Evolutionary conservation across 2,113 vertebrate species (phyloP), one percentile per base, ranked within the genome.

Genomic region (Channa argus): DNA sequence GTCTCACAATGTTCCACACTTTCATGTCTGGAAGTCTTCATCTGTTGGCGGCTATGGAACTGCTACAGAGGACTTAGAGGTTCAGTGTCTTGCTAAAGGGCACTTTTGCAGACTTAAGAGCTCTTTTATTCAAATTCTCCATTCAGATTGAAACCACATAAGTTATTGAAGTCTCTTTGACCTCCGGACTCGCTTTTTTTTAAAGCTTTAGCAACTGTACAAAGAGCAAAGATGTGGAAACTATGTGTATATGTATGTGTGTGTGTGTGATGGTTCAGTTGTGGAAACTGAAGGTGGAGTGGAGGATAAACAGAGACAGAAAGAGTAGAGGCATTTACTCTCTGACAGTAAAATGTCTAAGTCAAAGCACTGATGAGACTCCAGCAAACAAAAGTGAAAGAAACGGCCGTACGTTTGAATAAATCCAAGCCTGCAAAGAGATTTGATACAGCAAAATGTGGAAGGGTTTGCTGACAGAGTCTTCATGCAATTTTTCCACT

Each of bases 401-500:
- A 52, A 55, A 73, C 0, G 34, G 37, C 62, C 62, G 34, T 74
- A 24, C 24, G 24, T 24, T 24, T 24, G 24, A 24, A 24, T 24
- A 24, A 24, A 24, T 24, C 24, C 24, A 24, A 24, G 61, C 51
- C 50, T 47, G 37, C 59, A 72, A 63, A 81, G 78, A 64, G 71
- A 43, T 77, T 33, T 2, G 70, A 80, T 62, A 84, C 44, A 67
- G 60, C 53, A 47, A 87, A 71, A 75, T n/a, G 55, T 82, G 62
- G 46, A 49, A 53, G 66, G 62, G 71, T 58, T 49, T 75, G 56
- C 70, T 88, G 77, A 72, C 53, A 46, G 68, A 74, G 60, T 50
- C 52, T 72, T 68, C 49, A 3, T 70, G 63, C 47, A 5, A n/a
- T 83, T 89, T 90, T 92, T 86, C 87, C 82, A 86, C 60, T 59